phyloP scores from a whole-genome alignment of 1,140 invertebrate species.

The Mamestra configurata region DNA sequence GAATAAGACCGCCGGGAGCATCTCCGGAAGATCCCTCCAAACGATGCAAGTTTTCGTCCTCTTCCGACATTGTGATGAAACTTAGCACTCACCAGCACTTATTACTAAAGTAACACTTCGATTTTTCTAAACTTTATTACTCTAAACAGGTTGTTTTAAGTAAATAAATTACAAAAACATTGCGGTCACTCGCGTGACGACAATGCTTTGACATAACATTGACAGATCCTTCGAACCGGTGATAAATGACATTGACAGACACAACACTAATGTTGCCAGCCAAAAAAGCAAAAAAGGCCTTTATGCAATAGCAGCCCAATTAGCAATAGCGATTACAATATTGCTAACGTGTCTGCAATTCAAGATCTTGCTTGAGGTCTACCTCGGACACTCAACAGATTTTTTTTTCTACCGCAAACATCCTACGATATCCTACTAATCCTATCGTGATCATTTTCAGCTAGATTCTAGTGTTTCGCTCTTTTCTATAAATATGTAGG shows the following conservation, averaged over 20 bases:
- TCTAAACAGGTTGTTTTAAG: conserved; percentile 24
- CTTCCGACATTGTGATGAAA: conserved; percentile 70
- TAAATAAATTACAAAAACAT: conserved; percentile 50
- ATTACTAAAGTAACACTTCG: conserved; percentile 11
- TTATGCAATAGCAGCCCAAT: too few relatives aligned
- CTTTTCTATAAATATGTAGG: too few relatives aligned
- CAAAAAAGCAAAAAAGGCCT: too few relatives aligned
- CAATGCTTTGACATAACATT: conserved; percentile 12
- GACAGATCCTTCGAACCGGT: conserved; percentile 1
- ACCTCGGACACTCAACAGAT: too few relatives aligned
- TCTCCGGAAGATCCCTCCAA: conserved; percentile 93
- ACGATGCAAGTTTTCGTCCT: conserved; percentile 91
- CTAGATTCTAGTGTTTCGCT: too few relatives aligned
- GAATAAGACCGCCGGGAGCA: conserved; percentile 93
- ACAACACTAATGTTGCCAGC: not conserved
- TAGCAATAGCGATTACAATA: too few relatives aligned
- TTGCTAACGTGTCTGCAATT: too few relatives aligned
- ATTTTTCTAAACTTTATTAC: not conserved
- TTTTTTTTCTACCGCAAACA: too few relatives aligned
- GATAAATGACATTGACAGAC: conserved; percentile 23
- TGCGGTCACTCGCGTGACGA: conserved; percentile 6
- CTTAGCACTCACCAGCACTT: conserved; percentile 12
- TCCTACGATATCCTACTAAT: too few relatives aligned
- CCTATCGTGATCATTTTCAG: too few relatives aligned
- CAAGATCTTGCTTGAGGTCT: too few relatives aligned